Evolutionary conservation across 2,113 vertebrate genomes (phyloP).

Genomic region (Scolopax mira): DNA sequence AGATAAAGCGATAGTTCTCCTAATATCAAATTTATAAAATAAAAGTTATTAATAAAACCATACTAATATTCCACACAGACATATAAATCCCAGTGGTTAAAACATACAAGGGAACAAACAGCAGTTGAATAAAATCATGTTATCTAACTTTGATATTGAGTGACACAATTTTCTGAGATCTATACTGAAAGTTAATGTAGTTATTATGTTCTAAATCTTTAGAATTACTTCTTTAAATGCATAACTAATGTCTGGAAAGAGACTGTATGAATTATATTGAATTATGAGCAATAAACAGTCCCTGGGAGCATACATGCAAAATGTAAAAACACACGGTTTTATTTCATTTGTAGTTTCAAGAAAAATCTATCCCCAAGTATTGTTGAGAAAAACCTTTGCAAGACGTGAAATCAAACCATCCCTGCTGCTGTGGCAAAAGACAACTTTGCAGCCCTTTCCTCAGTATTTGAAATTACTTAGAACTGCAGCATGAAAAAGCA

Average conservation of each 20-base stretch:
- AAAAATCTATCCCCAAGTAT: not conserved
- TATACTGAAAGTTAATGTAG: not conserved
- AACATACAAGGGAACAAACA: not conserved
- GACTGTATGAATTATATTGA: not conserved
- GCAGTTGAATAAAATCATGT: not conserved
- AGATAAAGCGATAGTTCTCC: constrained; percentile 25
- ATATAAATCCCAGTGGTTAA: not conserved
- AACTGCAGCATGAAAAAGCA: not conserved
- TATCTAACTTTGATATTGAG: not conserved
- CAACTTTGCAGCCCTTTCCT: not conserved
- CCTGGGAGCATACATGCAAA: not conserved
- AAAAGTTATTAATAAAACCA: constrained; percentile 15
- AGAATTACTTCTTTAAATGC: constrained; percentile 7
- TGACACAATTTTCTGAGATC: not conserved
- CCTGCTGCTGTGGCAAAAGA: not conserved
- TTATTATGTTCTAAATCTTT: not conserved
- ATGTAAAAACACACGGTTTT: not conserved
- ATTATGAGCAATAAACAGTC: not conserved
- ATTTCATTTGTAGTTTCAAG: not conserved
- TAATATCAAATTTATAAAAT: constrained; percentile 21
- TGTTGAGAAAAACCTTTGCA: not conserved
- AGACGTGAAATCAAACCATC: not conserved
- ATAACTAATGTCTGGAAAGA: constrained; percentile 1
- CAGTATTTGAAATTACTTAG: not conserved
- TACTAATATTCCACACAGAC: not conserved